Conservation (phyloP, 64 coral and sea anemone species). For the Acropora yongei region DNA sequence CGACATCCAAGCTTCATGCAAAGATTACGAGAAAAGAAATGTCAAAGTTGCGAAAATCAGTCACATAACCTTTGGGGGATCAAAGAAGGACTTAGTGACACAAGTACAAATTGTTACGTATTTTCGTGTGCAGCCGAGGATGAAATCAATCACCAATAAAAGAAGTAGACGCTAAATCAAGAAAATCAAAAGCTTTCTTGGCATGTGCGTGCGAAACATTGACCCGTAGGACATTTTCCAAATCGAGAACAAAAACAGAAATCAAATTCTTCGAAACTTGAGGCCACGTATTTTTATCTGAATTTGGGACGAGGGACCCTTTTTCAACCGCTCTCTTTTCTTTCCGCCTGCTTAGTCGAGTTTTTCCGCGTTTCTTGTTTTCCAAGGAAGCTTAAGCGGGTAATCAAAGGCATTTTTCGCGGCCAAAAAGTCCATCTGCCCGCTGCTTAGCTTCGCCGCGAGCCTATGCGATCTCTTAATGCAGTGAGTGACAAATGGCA, state of each 20-base stretch:
- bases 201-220: conserved; percentile 9
- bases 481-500: neutral
- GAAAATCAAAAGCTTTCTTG: neutral
- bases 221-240: conserved; percentile 1
- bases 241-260: neutral
- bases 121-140: too few species aligned
- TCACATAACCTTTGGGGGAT: neutral
- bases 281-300: neutral
- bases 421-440: neutral
- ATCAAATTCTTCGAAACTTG: neutral
- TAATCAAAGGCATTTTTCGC: conserved; percentile 2
- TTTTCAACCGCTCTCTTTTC: neutral
- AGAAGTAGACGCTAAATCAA: neutral
- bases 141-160: neutral
- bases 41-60: conserved; percentile 41
- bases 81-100: neutral
- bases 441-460: neutral
- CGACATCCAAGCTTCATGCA: neutral
- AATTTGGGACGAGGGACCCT: neutral
- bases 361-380: neutral
- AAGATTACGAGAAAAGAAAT: conserved; percentile 8
- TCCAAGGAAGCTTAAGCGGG: neutral
- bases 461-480: neutral
- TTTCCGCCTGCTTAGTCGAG: neutral
- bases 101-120: neutral